phyloP scores from a whole-genome alignment of 2,888 invertebrate species.

The Brachyopa scutellaris region DNA sequence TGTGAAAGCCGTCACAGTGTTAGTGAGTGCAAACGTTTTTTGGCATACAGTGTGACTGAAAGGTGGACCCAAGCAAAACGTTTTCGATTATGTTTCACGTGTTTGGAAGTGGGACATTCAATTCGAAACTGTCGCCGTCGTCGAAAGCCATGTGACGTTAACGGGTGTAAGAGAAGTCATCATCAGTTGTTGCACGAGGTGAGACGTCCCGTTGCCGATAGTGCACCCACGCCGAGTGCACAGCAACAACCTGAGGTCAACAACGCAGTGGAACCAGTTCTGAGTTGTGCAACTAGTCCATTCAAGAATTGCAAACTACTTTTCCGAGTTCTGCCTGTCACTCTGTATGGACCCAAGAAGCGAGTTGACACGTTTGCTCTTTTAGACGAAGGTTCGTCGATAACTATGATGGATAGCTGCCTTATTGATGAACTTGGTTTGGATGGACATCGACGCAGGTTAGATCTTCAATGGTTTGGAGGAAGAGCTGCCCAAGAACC shows the following conservation, averaged over 20 bases:
- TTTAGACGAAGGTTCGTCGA: constrained; percentile 62
- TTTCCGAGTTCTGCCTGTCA: constrained; percentile 56
- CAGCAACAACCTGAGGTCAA: constrained; percentile 8
- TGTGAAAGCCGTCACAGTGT: constrained; percentile 13
- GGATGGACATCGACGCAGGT: constrained; percentile 26
- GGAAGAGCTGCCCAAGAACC: constrained; percentile 40
- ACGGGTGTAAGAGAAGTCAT: constrained; percentile 9
- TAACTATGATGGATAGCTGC: constrained; percentile 49
- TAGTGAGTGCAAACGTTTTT: constrained; percentile 20
- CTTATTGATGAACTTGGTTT: constrained; percentile 45
- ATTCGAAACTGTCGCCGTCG: constrained; percentile 17
- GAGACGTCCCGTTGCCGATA: not conserved
- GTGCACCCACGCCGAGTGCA: not conserved
- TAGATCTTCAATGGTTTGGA: constrained; percentile 58
- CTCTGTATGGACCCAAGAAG: constrained; percentile 35
- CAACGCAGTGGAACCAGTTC: constrained; percentile 15
- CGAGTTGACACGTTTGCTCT: constrained; percentile 34
- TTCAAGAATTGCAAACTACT: constrained; percentile 16
- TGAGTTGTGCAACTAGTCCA: constrained; percentile 27
- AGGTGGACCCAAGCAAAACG: too few species aligned
- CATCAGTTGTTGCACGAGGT: constrained; percentile 40
- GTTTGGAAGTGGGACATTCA: constrained; percentile 23
- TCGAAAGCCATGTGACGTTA: not conserved
- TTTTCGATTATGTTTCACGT: not conserved
- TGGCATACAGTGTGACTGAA: constrained; percentile 1